Conservation (phyloP, 2,888 invertebrate species). For the Cheilosia impressa region DNA sequence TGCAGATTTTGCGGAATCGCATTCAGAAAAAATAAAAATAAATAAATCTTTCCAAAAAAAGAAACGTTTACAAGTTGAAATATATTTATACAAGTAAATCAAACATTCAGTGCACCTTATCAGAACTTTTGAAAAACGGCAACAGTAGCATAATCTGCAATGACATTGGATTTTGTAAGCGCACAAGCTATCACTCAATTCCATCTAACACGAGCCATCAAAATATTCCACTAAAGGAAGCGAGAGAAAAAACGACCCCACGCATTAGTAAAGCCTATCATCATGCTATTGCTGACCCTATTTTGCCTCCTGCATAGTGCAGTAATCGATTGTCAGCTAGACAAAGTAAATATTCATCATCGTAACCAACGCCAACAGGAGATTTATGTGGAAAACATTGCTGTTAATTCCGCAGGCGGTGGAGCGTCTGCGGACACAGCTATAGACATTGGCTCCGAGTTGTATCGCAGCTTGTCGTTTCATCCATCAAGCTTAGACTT, state of each 20-base stretch:
- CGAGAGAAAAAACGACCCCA: conserved; percentile 37
- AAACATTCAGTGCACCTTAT: background rate
- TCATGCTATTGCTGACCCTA: conserved; percentile 65
- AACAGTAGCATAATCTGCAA: conserved; percentile 54
- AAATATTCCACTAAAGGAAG: conserved; percentile 35
- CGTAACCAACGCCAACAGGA: conserved; percentile 62
- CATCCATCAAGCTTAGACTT: conserved; percentile 85
- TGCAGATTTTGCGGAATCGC: conserved; percentile 67
- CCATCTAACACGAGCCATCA: conserved; percentile 48
- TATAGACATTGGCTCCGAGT: conserved; percentile 76
- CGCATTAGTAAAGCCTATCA: conserved; percentile 33
- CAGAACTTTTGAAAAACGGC: conserved; percentile 1
- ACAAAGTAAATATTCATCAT: conserved; percentile 62
- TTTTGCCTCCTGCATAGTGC: conserved; percentile 69
- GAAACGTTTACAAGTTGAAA: conserved; percentile 25
- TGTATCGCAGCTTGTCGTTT: conserved; percentile 82
- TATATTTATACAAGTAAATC: conserved; percentile 24
- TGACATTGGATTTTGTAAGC: conserved; percentile 66
- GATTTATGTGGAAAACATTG: conserved; percentile 53
- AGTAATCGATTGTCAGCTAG: conserved; percentile 67
- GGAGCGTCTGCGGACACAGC: conserved; percentile 28
- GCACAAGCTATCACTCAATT: conserved; percentile 53
- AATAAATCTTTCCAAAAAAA: conserved; percentile 30
- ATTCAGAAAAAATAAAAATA: conserved; percentile 48
- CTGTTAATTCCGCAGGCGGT: conserved; percentile 34